phyloP scores from a whole-genome alignment of 2,888 invertebrate genomes.

The Pyrrhosoma nymphula region DNA sequence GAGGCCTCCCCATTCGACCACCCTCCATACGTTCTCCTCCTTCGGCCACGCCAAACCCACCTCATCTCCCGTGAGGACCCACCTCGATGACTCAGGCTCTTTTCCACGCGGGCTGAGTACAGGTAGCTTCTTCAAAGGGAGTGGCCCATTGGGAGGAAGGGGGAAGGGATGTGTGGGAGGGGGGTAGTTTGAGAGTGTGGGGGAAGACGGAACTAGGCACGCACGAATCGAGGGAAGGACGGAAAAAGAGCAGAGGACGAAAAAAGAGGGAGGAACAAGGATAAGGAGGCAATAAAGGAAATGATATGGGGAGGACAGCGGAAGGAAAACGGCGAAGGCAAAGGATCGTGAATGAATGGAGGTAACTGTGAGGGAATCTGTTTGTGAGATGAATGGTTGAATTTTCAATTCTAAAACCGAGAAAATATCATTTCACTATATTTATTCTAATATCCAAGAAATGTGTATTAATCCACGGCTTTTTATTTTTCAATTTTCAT shows the following conservation, averaged over 20 bases:
- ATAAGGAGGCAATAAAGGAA: not conserved
- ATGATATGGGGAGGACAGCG: not conserved
- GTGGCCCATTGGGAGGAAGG: not conserved
- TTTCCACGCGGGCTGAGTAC: not conserved
- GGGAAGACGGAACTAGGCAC: not conserved
- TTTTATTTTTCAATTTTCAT: too few species aligned
- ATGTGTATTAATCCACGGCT: too few species aligned
- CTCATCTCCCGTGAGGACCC: not conserved
- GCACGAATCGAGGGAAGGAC: not conserved
- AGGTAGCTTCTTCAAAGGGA: not conserved
- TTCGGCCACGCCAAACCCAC: not conserved
- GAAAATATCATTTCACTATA: too few species aligned
- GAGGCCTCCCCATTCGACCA: not conserved
- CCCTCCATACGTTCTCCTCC: not conserved
- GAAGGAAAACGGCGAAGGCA: not conserved
- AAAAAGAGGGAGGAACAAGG: not conserved
- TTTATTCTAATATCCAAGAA: too few species aligned
- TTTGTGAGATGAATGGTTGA: too few species aligned
- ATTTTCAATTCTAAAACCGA: too few species aligned
- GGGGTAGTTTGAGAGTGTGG: not conserved
- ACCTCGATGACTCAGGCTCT: slow-evolving; percentile 51
- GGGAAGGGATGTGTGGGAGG: not conserved
- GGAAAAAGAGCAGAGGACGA: not conserved
- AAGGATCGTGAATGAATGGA: too few species aligned
- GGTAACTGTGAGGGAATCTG: too few species aligned